Base-by-base conservation (phyloP, 2,888 invertebrate genomes). In the Hemicrepidius hirtus region DNA sequence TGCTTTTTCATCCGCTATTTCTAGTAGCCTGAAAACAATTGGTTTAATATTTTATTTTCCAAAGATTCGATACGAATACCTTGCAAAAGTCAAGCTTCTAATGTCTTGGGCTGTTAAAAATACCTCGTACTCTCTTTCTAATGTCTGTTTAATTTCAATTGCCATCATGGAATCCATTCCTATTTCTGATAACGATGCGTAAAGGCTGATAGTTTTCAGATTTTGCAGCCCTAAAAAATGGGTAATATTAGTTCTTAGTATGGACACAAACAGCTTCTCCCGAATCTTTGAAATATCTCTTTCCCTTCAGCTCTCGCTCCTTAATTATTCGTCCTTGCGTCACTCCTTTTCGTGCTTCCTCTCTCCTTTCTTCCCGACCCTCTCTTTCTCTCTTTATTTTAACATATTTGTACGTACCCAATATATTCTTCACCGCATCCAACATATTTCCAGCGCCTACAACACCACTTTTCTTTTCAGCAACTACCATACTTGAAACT, bases 141-240 rank as follows among this genome's bases (percentile, higher is more conserved):
- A 86, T 0, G 94, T 94, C 86, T 97, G 97, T 80, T 97, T 97
- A 78, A 99, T 96, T 87, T 99, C 98, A 0, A 97, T 96, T 0
- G 96, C 96, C 96, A 97, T 98, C 89, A 98, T 92, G 0, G 98
- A 98, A 87, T 99, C 98, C 92, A 99, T 95, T 40, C 98, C 98
- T 75, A 99, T 88, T 84, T 98, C 98, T 0, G 96, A 95, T 1
- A 99, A 87, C 0, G 93, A 91, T 0, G 92, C 90, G 81, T 92
- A 91, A 74, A 91, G 89, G 53, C 93, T 93, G 0, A 92, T 90
- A 0, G 90, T 90, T 85, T 92, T 94, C 82, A 91, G 84, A 81
- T 93, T 92, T 79, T 91, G 89, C 76, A 93, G 88, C 77, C 91
- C 91, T 89, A 13, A 44, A 49, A 49, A 24, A 9, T 2, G 4